Evolutionary conservation across 2,888 invertebrate genomes (phyloP), one percentile per base, ranked within the genome.

Genomic region (Bursaphelenchus okinawaensis): DNA sequence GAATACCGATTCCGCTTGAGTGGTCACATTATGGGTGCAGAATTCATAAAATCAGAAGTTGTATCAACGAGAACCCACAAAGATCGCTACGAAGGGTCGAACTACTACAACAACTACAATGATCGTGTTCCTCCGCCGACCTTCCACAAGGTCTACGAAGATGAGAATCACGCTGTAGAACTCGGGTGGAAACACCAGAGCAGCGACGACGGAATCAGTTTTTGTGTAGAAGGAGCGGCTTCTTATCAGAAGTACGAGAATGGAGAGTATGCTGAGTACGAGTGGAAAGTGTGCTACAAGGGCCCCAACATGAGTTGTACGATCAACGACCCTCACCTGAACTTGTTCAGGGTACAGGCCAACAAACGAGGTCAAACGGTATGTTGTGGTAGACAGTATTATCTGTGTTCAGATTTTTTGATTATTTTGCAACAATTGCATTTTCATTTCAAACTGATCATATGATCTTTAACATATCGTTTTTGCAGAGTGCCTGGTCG

Each of bases 1-100:
- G 75, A 76, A 19, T 80, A 78, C 63, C 67, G 67, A 0, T 72
- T 80, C 66, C 77, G 79, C 0, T 62, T 80, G 22, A 63, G 65
- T 7, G 71, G 70, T 0, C 55, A 58, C 22, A 59, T 65, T 8
- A 52, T 55, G 12, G 40, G 60, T 9, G 67, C 67, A 7, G 68
- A 70, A 19, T 51, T 50, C 12, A 29, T 72, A 23, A 65, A 66
- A 19, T 74, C 74, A 19, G 73, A 73, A 22, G 19, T 29, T 27
- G 62, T 69, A 8, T 50, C 62, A 22, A 65, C 55, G 4, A 31
- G 66, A 23, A 72, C 73, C 22, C 71, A 68, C 29, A 61, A 70
- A 63, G 70, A 70, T 28, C 55, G 63, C 12, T 65, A 52, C 50
- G 70, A 66, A 20, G 65, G 65, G 19, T 52, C 66, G 7, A 29